Conservation (phyloP, 2,888 invertebrate genomes). For the Drosophila melanosoma region DNA sequence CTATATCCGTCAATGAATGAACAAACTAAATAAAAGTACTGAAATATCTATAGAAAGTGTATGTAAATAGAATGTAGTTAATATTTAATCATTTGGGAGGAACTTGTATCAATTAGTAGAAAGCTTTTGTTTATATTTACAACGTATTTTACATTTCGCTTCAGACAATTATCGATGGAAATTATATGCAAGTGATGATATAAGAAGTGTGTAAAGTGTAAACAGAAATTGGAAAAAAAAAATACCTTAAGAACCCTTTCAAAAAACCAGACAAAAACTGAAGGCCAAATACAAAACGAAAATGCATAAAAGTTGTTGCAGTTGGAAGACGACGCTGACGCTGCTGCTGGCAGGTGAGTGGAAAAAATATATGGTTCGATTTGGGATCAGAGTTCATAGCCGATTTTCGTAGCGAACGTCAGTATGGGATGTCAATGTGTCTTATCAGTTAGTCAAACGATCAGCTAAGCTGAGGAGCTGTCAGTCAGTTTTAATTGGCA, state of each 20-base stretch:
- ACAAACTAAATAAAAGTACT: too few species aligned
- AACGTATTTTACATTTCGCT: neutral
- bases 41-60: neutral
- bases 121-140: neutral
- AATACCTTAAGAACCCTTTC: neutral
- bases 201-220: conserved; percentile 26
- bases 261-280: conserved; percentile 11
- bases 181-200: conserved; percentile 10
- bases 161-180: neutral
- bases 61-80: conserved; percentile 1
- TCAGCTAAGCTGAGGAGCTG: conserved; percentile 21
- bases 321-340: conserved; percentile 49
- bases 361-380: conserved; percentile 22
- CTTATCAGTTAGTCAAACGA: conserved; percentile 30
- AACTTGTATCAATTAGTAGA: conserved; percentile 29
- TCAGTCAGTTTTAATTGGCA: conserved; percentile 53
- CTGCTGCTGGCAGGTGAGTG: conserved; percentile 62
- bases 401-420: neutral
- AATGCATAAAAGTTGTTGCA: conserved; percentile 55
- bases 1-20: neutral
- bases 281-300: conserved; percentile 20
- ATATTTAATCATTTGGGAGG: conserved; percentile 11
- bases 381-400: conserved; percentile 6
- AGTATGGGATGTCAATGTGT: conserved; percentile 7
- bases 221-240: conserved; percentile 9